phyloP scores from a whole-genome alignment of 2,888 invertebrate species.

The Horisme vitalbata region DNA sequence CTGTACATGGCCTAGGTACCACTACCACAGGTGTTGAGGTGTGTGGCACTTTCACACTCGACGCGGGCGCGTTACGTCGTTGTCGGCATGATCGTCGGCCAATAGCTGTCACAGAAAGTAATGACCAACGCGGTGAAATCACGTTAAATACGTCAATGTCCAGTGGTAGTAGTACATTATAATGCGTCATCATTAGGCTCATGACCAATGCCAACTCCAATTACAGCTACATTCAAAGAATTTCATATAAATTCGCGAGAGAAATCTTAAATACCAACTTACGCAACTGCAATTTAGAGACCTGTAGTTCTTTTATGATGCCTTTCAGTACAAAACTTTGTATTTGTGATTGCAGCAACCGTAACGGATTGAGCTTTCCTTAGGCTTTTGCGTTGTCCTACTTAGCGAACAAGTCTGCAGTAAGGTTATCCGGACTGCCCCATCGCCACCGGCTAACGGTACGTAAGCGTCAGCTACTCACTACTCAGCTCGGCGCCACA shows the following conservation, averaged over 20 bases:
- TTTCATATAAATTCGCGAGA: slow-evolving; percentile 42
- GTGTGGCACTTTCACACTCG: slow-evolving; percentile 72
- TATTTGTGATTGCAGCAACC: slow-evolving; percentile 24
- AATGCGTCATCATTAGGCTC: slow-evolving; percentile 27
- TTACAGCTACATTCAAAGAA: slow-evolving; percentile 50
- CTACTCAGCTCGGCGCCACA: too few relatives aligned
- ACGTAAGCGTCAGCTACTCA: too few relatives aligned
- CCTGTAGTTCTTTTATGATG: slow-evolving; percentile 1
- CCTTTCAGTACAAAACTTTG: slow-evolving; percentile 1
- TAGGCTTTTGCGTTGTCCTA: slow-evolving; percentile 50
- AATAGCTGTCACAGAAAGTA: slow-evolving; percentile 5
- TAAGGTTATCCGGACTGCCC: slow-evolving; percentile 54
- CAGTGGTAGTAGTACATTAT: slow-evolving; percentile 6
- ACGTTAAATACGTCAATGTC: neutral
- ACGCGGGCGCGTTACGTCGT: slow-evolving; percentile 26
- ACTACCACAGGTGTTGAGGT: too few relatives aligned
- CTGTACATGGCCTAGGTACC: slow-evolving; percentile 52
- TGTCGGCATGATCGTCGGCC: slow-evolving; percentile 19
- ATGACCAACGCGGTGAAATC: slow-evolving; percentile 6
- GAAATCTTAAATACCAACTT: slow-evolving; percentile 50
- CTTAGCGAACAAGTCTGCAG: slow-evolving; percentile 54
- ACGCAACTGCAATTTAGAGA: slow-evolving; percentile 37
- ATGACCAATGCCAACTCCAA: slow-evolving; percentile 43
- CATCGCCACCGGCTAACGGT: slow-evolving; percentile 46
- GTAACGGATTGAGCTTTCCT: slow-evolving; percentile 39